These are phyloP conservation scores for Nothoprocta perdicaria DNA, from an alignment of 2,113 vertebrate genomes.

Conservation along the genomic window DNA sequence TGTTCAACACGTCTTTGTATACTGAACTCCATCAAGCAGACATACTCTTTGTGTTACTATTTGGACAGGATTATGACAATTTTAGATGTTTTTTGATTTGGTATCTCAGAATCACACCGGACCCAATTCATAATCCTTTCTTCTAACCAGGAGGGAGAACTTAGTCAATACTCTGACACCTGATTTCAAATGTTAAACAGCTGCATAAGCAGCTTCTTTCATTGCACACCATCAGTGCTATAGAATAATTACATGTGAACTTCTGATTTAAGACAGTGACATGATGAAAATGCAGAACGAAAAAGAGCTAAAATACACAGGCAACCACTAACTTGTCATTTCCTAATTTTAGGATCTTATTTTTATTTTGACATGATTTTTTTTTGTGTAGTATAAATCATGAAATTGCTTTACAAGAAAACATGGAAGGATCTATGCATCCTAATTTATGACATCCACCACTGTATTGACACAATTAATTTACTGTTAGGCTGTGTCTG, in stretches of 20 bases:
- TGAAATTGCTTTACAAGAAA: neutral
- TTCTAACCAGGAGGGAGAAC: neutral
- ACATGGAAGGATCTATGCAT: neutral
- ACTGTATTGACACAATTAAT: neutral
- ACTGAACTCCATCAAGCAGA: neutral
- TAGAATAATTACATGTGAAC: neutral
- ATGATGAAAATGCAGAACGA: neutral
- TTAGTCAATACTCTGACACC: neutral
- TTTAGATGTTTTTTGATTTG: too few relatives aligned
- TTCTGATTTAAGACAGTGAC: neutral
- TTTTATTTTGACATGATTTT: neutral
- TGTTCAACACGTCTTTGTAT: neutral
- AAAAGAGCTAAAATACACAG: neutral
- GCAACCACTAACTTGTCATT: neutral
- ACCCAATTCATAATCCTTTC: neutral
- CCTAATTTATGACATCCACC: neutral
- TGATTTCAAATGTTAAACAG: neutral
- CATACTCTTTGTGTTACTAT: neutral
- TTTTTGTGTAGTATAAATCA: too few relatives aligned
- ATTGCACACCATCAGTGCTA: neutral
- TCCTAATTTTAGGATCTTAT: neutral
- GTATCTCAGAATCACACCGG: neutral
- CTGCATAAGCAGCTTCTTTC: neutral
- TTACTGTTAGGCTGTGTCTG: neutral
- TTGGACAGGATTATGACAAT: too few relatives aligned